These are phyloP conservation scores for Nematostella vectensis DNA, from an alignment of 92 coral and sea anemone genomes.

Conservation along the genomic window DNA sequence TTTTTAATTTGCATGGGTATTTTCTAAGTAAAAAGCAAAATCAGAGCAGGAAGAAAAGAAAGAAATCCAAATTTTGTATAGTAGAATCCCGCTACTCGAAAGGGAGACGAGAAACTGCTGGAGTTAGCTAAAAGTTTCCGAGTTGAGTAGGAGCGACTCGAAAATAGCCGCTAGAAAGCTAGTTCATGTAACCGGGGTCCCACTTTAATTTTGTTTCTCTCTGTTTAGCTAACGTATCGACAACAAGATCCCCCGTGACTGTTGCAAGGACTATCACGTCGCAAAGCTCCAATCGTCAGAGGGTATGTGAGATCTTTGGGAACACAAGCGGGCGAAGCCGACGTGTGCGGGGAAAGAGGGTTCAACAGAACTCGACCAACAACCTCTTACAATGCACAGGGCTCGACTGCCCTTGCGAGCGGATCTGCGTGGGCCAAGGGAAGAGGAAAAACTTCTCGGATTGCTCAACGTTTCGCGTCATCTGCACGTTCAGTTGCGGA, in stretches of 20 bases:
- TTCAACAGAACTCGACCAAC: neutral
- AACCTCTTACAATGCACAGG: slow-evolving; percentile 13
- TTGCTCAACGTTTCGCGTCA: slow-evolving; percentile 31
- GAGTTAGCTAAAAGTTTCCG: too few relatives aligned
- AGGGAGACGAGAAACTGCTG: too few relatives aligned
- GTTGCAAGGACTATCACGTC: neutral
- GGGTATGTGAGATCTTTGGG: neutral
- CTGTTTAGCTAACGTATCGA: neutral
- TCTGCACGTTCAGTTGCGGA: slow-evolving; percentile 24
- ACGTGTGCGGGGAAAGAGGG: neutral
- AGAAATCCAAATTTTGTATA: too few relatives aligned
- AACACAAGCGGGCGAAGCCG: neutral
- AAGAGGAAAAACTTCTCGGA: slow-evolving; percentile 7
- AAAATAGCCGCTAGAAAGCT: too few relatives aligned
- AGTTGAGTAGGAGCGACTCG: too few relatives aligned
- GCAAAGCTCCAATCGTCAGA: neutral
- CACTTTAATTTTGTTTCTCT: too few relatives aligned
- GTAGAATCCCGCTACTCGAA: too few relatives aligned
- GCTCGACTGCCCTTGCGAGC: slow-evolving; percentile 18
- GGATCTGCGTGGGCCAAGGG: slow-evolving; percentile 35
- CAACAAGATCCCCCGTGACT: neutral
- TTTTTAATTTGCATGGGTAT: too few relatives aligned
- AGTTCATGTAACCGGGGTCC: too few relatives aligned
- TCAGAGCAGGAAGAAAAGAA: too few relatives aligned
- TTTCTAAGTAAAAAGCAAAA: too few relatives aligned